These are phyloP conservation scores for Polypterus bichir DNA, from an alignment of 2,113 vertebrate genomes.

Conservation along the genomic window DNA sequence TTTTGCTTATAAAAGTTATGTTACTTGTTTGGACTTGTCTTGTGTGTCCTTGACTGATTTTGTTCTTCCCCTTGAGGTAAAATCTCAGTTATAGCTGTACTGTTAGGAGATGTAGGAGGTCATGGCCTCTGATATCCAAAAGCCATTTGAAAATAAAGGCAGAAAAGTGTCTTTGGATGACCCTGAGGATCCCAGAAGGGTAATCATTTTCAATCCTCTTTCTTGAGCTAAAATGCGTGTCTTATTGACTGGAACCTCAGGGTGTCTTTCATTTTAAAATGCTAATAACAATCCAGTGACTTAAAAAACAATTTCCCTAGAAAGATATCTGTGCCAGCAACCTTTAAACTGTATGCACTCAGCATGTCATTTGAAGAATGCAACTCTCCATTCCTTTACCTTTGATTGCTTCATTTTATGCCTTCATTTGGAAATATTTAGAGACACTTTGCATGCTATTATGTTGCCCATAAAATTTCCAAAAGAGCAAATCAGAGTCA, in stretches of 20 bases:
- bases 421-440: background rate
- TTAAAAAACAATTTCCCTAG: background rate
- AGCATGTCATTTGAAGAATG: background rate
- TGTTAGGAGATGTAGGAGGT: background rate
- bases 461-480: too few relatives aligned
- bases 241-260: background rate
- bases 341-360: background rate
- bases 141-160: background rate
- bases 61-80: background rate
- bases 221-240: background rate
- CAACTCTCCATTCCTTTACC: background rate
- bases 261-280: background rate
- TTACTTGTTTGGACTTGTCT: constrained; percentile 8
- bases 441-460: background rate
- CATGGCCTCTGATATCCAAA: background rate
- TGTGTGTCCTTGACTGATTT: background rate
- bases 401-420: background rate
- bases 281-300: background rate
- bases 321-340: background rate
- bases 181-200: background rate
- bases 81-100: background rate
- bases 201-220: background rate
- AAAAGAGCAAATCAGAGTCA: too few relatives aligned
- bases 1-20: constrained; percentile 18
- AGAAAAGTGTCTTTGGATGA: background rate